Percentiles rank a stretch among this genome's conserved stretches.
Evolutionary conservation across 2,797 vertebrate species (phyloP).

Genomic region (Galago senegalensis): DNA sequence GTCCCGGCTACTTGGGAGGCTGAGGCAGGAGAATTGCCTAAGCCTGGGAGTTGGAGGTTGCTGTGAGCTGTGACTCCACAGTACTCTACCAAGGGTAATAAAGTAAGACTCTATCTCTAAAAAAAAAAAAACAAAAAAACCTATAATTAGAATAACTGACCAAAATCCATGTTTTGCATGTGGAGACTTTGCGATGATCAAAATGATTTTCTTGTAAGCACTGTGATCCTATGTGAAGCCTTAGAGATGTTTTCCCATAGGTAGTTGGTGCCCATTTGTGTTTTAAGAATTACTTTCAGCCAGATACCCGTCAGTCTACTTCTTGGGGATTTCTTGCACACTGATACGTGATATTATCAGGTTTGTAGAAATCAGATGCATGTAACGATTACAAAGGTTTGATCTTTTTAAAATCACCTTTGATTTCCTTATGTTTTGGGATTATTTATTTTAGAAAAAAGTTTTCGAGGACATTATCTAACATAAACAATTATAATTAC

Average conservation of each 20-base stretch:
- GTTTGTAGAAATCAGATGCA: slow-evolving; percentile 32
- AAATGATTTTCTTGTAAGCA: background rate
- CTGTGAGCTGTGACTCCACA: too few relatives aligned
- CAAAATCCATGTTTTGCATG: background rate
- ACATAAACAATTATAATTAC: slow-evolving; percentile 67
- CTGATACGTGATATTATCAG: slow-evolving; percentile 5
- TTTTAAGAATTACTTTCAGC: slow-evolving; percentile 57
- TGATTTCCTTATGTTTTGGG: slow-evolving; percentile 35
- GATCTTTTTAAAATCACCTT: slow-evolving; percentile 42
- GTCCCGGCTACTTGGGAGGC: too few relatives aligned
- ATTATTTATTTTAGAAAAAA: slow-evolving; percentile 64
- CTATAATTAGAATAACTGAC: background rate
- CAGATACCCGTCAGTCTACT: background rate
- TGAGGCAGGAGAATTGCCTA: too few relatives aligned
- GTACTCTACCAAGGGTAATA: too few relatives aligned
- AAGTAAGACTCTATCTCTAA: too few relatives aligned
- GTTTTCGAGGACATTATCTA: slow-evolving; percentile 27
- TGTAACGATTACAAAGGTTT: slow-evolving; percentile 17
- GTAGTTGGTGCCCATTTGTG: background rate
- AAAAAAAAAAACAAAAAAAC: too few relatives aligned
- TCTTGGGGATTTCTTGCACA: slow-evolving; percentile 35
- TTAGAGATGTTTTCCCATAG: background rate
- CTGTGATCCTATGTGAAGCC: background rate
- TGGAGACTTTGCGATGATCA: background rate
- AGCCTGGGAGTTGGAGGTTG: too few relatives aligned